Evolutionary conservation across 2,797 vertebrate genomes (phyloP).

Genomic region (Podarcis lilfordi): DNA sequence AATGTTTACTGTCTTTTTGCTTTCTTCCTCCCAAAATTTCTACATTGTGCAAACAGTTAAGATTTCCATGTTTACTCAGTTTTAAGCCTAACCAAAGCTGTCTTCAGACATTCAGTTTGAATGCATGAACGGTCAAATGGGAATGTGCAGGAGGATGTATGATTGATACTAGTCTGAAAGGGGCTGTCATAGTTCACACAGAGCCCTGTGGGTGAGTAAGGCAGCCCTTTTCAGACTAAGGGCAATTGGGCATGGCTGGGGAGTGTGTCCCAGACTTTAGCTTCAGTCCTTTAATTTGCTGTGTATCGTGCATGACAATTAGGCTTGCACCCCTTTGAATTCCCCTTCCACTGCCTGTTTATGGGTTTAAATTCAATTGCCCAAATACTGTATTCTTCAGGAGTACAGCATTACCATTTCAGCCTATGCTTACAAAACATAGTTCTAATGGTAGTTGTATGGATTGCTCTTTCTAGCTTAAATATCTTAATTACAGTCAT

Average conservation of each 20-base stretch:
- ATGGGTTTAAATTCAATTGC: not conserved
- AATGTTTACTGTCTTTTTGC: not conserved
- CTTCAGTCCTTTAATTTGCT: not conserved
- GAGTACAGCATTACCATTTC: conserved; percentile 39
- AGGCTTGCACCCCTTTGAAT: rapidly evolving
- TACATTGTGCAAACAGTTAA: not conserved
- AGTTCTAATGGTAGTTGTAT: conserved; percentile 32
- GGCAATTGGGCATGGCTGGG: too few relatives aligned
- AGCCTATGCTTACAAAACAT: conserved; percentile 20
- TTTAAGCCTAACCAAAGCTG: not conserved
- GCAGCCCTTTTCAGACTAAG: too few relatives aligned
- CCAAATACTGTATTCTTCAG: not conserved
- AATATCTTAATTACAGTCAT: conserved; percentile 60
- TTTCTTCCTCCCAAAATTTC: too few relatives aligned
- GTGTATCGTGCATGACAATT: not conserved
- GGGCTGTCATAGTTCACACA: too few relatives aligned
- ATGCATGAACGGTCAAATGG: not conserved
- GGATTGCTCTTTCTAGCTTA: conserved; percentile 53
- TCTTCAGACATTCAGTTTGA: not conserved
- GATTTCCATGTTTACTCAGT: not conserved
- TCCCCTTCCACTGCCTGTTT: not conserved
- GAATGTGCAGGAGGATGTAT: not conserved
- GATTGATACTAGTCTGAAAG: too few relatives aligned
- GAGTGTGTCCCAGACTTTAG: not conserved
- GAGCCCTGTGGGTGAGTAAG: too few relatives aligned